phyloP scores from a whole-genome alignment of 2,888 invertebrate species.

The Epinotia bilunana region DNA sequence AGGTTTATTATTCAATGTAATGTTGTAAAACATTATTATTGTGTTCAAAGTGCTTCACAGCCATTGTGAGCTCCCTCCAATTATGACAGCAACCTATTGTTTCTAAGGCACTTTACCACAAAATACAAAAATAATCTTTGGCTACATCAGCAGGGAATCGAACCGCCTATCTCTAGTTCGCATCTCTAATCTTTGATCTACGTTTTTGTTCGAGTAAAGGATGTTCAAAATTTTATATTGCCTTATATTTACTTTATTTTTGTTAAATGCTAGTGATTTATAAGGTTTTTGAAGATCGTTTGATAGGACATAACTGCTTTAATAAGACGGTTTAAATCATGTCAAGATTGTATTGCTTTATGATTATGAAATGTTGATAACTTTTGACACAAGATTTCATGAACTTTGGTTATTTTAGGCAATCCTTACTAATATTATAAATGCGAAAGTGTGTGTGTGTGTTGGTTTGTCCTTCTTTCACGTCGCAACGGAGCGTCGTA shows the following conservation, averaged over 20 bases:
- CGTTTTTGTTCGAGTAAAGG: constrained; percentile 55
- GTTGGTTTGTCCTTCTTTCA: too few relatives aligned
- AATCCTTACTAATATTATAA: too few relatives aligned
- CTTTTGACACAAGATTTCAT: background rate
- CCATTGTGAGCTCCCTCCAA: constrained; percentile 30
- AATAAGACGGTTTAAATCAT: constrained; percentile 24
- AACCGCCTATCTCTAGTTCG: constrained; percentile 69
- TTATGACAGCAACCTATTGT: constrained; percentile 57
- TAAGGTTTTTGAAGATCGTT: constrained; percentile 35
- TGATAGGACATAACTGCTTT: constrained; percentile 16
- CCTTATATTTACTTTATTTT: constrained; percentile 42
- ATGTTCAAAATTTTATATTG: constrained; percentile 39
- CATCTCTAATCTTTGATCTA: constrained; percentile 69
- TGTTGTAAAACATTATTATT: constrained; percentile 12
- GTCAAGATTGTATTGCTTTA: constrained; percentile 34
- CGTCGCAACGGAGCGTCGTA: too few relatives aligned
- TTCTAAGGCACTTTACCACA: constrained; percentile 62
- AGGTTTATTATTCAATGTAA: background rate
- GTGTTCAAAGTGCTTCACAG: constrained; percentile 15
- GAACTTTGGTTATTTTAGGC: too few relatives aligned
- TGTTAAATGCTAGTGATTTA: constrained; percentile 44
- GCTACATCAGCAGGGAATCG: constrained; percentile 75
- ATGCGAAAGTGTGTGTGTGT: too few relatives aligned
- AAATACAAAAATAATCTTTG: constrained; percentile 70
- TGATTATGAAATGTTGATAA: constrained; percentile 12